Percentiles rank a stretch among this genome's conserved stretches.
phyloP scores from a whole-genome alignment of 2,888 invertebrate genomes.

The Itoplectis maculator region DNA sequence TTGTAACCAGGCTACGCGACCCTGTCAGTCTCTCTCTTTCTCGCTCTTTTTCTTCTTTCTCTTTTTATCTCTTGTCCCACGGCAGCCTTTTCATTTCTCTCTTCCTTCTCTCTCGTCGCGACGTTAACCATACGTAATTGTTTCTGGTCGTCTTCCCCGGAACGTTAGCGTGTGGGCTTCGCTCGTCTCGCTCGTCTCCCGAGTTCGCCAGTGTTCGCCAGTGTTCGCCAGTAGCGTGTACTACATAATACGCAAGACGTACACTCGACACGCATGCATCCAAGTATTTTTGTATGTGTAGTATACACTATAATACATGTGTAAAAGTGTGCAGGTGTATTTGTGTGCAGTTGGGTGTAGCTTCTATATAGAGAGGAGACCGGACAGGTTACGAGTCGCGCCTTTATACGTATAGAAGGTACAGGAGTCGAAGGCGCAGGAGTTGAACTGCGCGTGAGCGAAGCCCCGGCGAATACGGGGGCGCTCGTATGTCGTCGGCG shows the following conservation, averaged over 20 bases:
- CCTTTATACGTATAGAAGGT: constrained; percentile 31
- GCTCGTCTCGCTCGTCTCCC: constrained; percentile 35
- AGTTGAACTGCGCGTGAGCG: constrained; percentile 25
- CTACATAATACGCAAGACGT: constrained; percentile 68
- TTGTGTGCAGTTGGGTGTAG: constrained; percentile 3
- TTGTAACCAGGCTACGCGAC: constrained; percentile 75
- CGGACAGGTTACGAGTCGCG: constrained; percentile 54
- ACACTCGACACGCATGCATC: constrained; percentile 54
- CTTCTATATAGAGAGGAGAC: constrained; percentile 20
- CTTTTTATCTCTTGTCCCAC: constrained; percentile 42
- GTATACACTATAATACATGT: constrained; percentile 7
- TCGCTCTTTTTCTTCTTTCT: constrained; percentile 27
- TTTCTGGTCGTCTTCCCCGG: constrained; percentile 66
- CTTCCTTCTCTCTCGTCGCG: constrained; percentile 42
- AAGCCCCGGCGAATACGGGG: constrained; percentile 30
- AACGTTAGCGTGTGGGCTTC: constrained; percentile 24
- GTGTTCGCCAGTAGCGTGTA: constrained; percentile 68
- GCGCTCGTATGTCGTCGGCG: constrained; percentile 47
- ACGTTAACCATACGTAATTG: constrained; percentile 72
- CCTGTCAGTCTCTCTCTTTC: constrained; percentile 61
- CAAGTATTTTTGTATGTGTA: constrained; percentile 20
- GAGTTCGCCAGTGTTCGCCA: constrained; percentile 12
- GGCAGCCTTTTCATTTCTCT: constrained; percentile 37
- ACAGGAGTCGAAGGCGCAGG: background rate
- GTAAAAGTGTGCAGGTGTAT: too few relatives aligned